Conservation (phyloP, 2,797 vertebrate species). For the Thalassophryne amazonica region DNA sequence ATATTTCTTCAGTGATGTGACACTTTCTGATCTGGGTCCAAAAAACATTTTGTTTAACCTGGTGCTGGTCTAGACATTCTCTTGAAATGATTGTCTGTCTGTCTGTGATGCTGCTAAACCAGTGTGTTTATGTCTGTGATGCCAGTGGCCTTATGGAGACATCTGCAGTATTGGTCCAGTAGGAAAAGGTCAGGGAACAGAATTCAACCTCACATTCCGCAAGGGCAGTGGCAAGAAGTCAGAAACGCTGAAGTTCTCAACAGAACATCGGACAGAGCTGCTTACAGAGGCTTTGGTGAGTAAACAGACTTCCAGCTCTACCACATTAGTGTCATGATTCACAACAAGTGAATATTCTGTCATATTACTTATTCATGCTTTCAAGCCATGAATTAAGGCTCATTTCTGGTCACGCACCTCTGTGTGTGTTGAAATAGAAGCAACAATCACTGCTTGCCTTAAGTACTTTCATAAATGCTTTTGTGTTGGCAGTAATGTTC, state of each 20-base stretch:
- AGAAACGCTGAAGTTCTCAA: constrained; percentile 98
- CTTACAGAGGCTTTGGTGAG: constrained; percentile 97
- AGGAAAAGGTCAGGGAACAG: constrained; percentile 96
- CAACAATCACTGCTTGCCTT: no score
- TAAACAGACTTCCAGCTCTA: background rate
- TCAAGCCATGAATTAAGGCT: background rate
- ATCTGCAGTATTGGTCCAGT: constrained; percentile 94
- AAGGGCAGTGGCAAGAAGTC: constrained; percentile 97
- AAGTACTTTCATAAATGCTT: no score
- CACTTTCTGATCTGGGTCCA: no score
- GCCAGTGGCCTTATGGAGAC: constrained; percentile 98
- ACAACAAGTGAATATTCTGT: background rate
- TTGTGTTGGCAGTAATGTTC: no score
- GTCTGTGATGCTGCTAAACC: background rate
- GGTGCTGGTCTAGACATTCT: no score
- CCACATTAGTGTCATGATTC: background rate
- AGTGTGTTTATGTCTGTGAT: constrained; percentile 1
- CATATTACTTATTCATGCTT: background rate
- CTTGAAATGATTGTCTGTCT: no score
- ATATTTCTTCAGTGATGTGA: no score
- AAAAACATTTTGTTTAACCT: no score
- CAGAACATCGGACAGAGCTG: constrained; percentile 97
- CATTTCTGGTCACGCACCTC: no score
- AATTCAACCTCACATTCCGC: constrained; percentile 97
- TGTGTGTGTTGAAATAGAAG: no score